Base-by-base conservation (phyloP, 2,888 invertebrate species). In the Thumatha senex region DNA sequence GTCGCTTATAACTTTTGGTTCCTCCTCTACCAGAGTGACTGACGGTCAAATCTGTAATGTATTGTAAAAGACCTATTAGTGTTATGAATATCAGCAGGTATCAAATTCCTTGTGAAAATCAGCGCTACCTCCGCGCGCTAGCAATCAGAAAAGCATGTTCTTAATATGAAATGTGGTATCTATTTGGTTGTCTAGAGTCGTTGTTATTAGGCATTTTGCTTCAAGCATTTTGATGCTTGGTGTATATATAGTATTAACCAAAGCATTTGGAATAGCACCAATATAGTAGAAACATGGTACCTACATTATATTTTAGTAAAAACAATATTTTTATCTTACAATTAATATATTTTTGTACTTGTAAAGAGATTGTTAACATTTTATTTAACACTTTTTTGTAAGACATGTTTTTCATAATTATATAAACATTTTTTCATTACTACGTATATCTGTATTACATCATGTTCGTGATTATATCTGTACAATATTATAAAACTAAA, bases 261-360 rank as follows among this genome's bases (percentile, higher is more conserved):
- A 64, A 66, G 77, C 76, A 71, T 72, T 74, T 55, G 70, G 67
- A 71, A 70, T 63, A 68, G 69, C 72, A 68, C 72, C 65, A 64
- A 63, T 58, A 56, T 67, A 63, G 55, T 58, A 42, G 57, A 61
- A 57, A 61, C 67, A 72, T 66, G n/a, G 58, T 70, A 31, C 8
- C 31, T 31, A 74, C 67, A 71, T 74, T 69, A 68, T 70, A 73
- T 66, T 73, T 72, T 72, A 74, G 71, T 64, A 61, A 79, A 74
- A 75, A 71, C 79, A 77, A 84, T 86, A 82, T 82, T 82, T 78
- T 80, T 78, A 70, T 72, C 74, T 57, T 65, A 80, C 80, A 78
- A 72, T 82, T 82, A 80, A 57, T 67, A 84, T 88, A 86, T 86
- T 87, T 88, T 86, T 86, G 73, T 86, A 87, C 78, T 50, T 86